A percentile compares a stretch with the other conserved stretches of the same genome.
Evolutionary conservation across 2,113 vertebrate species (phyloP).

Genomic region (Atherinomorus stipes): DNA sequence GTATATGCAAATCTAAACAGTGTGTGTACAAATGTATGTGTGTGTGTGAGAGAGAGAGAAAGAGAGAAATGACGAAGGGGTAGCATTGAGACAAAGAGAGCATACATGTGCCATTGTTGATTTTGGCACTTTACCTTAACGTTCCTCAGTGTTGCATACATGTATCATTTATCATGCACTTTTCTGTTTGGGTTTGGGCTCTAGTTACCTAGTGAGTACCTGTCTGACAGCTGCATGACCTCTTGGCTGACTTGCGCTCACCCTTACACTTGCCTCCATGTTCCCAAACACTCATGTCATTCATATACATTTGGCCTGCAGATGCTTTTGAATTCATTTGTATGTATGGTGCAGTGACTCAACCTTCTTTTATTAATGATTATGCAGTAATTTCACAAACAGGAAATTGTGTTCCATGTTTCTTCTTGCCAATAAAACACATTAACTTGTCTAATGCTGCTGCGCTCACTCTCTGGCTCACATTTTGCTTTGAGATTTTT

Average conservation of each 20-base stretch:
- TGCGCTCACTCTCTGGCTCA: constrained; percentile 3
- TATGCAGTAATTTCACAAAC: constrained; percentile 41
- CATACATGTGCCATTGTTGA: constrained; percentile 69
- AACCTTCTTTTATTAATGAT: constrained; percentile 27
- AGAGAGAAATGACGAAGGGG: constrained; percentile 19
- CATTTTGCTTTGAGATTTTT: constrained; percentile 17
- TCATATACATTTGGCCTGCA: constrained; percentile 58
- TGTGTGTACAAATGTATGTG: constrained; percentile 28
- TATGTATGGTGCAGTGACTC: constrained; percentile 23
- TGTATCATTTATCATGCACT: constrained; percentile 51
- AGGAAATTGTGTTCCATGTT: constrained; percentile 42
- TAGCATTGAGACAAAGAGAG: constrained; percentile 55
- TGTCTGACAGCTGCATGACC: constrained; percentile 29
- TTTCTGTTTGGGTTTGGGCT: constrained; percentile 47
- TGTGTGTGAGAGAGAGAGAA: no score
- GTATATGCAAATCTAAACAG: constrained; percentile 77
- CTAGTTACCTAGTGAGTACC: constrained; percentile 20
- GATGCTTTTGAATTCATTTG: constrained; percentile 54
- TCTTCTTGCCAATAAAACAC: constrained; percentile 23
- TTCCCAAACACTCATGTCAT: constrained; percentile 37
- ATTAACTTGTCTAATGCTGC: background rate
- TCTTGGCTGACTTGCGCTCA: constrained; percentile 1
- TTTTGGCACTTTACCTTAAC: constrained; percentile 45
- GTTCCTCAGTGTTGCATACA: constrained; percentile 36
- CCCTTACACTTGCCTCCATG: constrained; percentile 17